phyloP scores from a whole-genome alignment of 2,888 invertebrate species.

The Theristus sp. region DNA sequence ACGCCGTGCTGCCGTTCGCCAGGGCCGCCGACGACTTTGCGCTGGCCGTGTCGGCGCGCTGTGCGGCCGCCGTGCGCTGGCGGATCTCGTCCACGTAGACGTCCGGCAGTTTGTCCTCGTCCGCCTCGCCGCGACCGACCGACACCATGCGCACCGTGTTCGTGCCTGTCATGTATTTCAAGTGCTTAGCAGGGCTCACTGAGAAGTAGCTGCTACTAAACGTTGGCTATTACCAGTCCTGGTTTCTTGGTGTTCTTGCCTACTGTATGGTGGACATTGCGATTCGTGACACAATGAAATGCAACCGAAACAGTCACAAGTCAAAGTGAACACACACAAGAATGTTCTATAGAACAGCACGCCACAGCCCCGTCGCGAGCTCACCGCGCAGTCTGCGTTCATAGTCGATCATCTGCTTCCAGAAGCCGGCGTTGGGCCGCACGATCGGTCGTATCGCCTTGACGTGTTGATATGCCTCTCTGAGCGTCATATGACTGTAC shows the following conservation, averaged over 20 bases:
- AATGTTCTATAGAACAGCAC: not conserved
- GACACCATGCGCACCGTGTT: not conserved
- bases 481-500: slow-evolving; percentile 55
- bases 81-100: not conserved
- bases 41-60: no score
- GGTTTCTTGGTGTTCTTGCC: no score
- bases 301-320: no score
- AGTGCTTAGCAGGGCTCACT: no score
- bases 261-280: no score
- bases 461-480: slow-evolving; percentile 8
- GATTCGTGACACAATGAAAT: no score
- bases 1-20: no score
- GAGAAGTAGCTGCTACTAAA: no score
- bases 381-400: slow-evolving; percentile 36
- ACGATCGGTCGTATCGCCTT: slow-evolving; percentile 56
- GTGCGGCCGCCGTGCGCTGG: not conserved
- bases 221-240: no score
- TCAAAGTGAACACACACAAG: no score
- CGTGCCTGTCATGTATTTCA: no score
- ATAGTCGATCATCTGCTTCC: slow-evolving; percentile 65
- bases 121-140: not conserved
- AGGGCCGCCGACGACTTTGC: no score
- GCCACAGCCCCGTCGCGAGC: not conserved
- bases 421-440: slow-evolving; percentile 73
- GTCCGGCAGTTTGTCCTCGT: not conserved